Conservation (phyloP, 2,888 invertebrate genomes). For the Melanchra persicariae region DNA sequence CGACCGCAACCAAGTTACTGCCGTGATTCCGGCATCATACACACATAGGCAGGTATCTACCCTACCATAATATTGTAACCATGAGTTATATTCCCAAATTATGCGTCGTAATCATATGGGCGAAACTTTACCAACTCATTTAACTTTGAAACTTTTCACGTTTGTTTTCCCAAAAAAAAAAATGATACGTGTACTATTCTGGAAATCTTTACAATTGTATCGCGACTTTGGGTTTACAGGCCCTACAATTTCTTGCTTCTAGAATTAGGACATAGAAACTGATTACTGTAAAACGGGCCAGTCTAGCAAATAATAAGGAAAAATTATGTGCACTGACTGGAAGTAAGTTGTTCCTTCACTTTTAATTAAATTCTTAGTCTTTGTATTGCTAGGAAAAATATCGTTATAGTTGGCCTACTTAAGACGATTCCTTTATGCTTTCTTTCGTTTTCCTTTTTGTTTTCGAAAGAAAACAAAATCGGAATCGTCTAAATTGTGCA, state of each 20-base stretch:
- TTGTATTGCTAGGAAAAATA: constrained; percentile 8
- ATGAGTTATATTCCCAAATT: constrained; percentile 26
- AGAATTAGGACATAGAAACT: constrained; percentile 18
- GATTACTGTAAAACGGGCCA: constrained; percentile 35
- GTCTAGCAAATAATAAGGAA: constrained; percentile 14
- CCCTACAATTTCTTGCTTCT: constrained; percentile 7
- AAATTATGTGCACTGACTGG: constrained; percentile 10
- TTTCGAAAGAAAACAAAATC: no score
- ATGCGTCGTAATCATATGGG: constrained; percentile 7
- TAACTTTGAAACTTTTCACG: constrained; percentile 45
- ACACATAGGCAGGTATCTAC: not conserved
- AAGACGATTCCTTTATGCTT: not conserved
- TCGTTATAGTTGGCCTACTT: not conserved
- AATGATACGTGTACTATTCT: constrained; percentile 13
- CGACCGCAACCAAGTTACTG: constrained; percentile 25
- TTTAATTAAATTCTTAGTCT: constrained; percentile 30
- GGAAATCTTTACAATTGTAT: constrained; percentile 8
- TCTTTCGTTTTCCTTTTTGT: not conserved
- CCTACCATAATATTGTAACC: constrained; percentile 4
- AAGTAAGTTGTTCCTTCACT: constrained; percentile 15
- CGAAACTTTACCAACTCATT: constrained; percentile 27
- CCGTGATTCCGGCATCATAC: constrained; percentile 14
- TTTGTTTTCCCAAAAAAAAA: constrained; percentile 29
- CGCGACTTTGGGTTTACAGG: not conserved
- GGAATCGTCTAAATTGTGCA: no score